A percentile compares a stretch with the other conserved stretches of the same genome.
Conservation (phyloP, 2,797 vertebrate species). For the Lacerta agilis region DNA sequence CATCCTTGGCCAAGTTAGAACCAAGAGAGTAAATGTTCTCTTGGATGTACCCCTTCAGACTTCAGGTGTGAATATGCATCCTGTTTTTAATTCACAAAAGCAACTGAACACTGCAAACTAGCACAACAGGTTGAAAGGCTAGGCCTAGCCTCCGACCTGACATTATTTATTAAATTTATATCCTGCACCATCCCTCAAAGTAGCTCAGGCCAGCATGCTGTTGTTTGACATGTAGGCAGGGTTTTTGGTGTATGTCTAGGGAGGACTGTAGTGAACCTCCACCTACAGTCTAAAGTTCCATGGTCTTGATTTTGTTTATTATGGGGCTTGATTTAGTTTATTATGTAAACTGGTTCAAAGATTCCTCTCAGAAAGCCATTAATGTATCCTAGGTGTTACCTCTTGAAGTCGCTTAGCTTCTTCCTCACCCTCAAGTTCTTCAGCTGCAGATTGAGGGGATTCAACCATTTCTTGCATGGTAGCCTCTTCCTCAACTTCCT, state of each 20-base stretch:
- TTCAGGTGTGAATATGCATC: no score
- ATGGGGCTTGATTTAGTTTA: not conserved
- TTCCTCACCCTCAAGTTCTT: conserved; percentile 61
- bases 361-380: not conserved
- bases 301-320: not conserved
- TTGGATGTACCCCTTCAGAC: no score
- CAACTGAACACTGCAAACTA: not conserved
- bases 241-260: not conserved
- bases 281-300: not conserved
- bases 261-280: not conserved
- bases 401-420: conserved; percentile 41
- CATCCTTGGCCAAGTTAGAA: no score
- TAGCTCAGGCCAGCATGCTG: not conserved
- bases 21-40: no score
- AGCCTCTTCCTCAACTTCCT: conserved; percentile 74
- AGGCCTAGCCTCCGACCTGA: not conserved
- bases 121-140: not conserved
- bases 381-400: conserved; percentile 57
- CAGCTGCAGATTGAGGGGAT: conserved; percentile 40
- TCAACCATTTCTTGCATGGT: conserved; percentile 61
- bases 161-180: no score
- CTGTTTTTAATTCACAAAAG: no score
- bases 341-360: not conserved
- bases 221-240: not conserved
- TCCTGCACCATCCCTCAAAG: no score